phyloP scores from a whole-genome alignment of 2,888 invertebrate genomes.

The Oxyteleia sp. region DNA sequence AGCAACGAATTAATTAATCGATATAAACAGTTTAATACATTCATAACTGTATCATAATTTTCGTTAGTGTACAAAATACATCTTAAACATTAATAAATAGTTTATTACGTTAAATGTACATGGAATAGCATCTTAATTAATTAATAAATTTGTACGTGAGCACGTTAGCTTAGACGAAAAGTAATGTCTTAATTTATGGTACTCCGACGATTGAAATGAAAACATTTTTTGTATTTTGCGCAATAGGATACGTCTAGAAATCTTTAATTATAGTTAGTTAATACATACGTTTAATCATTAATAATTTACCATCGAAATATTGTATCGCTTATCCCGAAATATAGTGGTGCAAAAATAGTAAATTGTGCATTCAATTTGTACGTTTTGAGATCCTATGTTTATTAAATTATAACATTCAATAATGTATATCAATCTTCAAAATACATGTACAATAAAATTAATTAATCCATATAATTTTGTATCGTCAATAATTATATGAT shows the following conservation, averaged over 20 bases:
- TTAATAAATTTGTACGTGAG: constrained; percentile 12
- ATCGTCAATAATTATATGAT: constrained; percentile 1
- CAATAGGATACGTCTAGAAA: too few species aligned
- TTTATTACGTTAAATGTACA: neutral
- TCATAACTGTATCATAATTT: neutral
- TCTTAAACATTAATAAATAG: neutral
- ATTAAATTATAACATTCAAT: constrained; percentile 4
- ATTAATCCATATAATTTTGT: neutral
- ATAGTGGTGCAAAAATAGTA: constrained; percentile 2
- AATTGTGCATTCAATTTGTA: constrained; percentile 29
- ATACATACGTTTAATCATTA: too few species aligned
- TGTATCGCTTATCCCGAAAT: constrained; percentile 3
- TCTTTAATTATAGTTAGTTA: too few species aligned
- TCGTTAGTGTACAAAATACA: neutral
- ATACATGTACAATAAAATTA: neutral
- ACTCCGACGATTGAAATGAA: too few species aligned
- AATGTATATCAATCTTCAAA: constrained; percentile 6
- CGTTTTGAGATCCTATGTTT: constrained; percentile 18
- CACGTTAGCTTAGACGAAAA: constrained; percentile 7
- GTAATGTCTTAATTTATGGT: neutral
- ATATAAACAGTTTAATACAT: neutral
- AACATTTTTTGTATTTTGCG: too few species aligned
- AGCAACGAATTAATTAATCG: neutral
- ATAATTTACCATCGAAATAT: neutral
- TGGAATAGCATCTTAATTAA: neutral